phyloP scores from a whole-genome alignment of 2,888 invertebrate species.

The Theodoxus fluviatilis region DNA sequence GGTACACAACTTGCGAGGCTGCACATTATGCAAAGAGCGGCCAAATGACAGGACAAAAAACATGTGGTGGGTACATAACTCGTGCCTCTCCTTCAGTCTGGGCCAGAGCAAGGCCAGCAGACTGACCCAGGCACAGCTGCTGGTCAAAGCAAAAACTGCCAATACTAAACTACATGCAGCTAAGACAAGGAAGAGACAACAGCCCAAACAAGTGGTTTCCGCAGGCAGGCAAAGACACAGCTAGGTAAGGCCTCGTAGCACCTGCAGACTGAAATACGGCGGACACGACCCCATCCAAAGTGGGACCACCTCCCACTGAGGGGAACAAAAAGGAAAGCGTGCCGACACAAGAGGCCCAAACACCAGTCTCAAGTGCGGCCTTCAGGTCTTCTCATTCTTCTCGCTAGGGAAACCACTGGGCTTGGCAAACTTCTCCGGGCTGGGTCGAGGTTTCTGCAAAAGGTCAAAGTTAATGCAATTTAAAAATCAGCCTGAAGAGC shows the following conservation, averaged over 20 bases:
- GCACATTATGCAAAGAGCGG: background rate
- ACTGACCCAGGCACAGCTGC: background rate
- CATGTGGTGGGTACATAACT: background rate
- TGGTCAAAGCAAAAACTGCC: background rate
- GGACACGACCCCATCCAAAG: background rate
- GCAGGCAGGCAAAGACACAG: background rate
- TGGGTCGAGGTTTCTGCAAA: constrained; percentile 47
- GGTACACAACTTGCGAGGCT: background rate
- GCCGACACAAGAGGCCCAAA: background rate
- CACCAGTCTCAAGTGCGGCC: background rate
- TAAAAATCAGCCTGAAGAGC: constrained; percentile 7
- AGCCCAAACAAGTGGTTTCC: background rate
- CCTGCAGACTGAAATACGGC: constrained; percentile 21
- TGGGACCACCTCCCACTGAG: too few relatives aligned
- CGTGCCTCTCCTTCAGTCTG: too few relatives aligned
- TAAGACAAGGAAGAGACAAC: background rate
- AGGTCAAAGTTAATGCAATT: constrained; percentile 13
- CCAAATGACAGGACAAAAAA: background rate
- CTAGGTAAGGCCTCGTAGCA: constrained; percentile 25
- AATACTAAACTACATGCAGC: background rate
- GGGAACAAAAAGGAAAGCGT: too few relatives aligned
- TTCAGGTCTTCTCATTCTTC: constrained; percentile 52
- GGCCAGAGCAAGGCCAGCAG: too few relatives aligned
- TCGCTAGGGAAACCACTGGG: constrained; percentile 57
- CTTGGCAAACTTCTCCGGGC: constrained; percentile 59